Percentiles rank a stretch among this genome's conserved stretches.
Conservation (phyloP, 2,113 vertebrate genomes). For the Melospiza georgiana region DNA sequence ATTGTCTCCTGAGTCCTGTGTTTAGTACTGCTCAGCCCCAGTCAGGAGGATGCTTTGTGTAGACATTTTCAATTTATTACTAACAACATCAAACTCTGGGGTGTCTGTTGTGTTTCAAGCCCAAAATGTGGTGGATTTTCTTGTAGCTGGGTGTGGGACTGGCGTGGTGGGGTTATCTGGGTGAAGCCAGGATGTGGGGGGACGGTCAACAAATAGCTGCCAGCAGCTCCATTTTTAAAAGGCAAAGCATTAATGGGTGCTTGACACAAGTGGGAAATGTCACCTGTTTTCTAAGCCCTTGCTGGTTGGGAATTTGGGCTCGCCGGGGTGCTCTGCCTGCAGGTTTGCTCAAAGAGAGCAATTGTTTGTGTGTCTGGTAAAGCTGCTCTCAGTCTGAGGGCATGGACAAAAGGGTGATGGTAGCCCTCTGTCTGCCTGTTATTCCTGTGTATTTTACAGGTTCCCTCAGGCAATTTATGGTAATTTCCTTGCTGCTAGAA, state of each 20-base stretch:
- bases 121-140: neutral
- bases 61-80: neutral
- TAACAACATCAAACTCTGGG: neutral
- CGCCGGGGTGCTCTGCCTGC: neutral
- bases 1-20: neutral
- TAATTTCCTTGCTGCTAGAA: constrained; percentile 41
- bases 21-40: neutral
- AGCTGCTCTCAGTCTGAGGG: neutral
- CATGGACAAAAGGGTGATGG: neutral
- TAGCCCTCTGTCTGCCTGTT: constrained; percentile 32
- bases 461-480: constrained; percentile 23
- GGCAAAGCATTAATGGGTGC: neutral
- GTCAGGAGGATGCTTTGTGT: neutral
- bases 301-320: neutral
- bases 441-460: constrained; percentile 24
- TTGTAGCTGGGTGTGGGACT: neutral
- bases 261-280: neutral
- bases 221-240: neutral
- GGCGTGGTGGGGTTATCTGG: neutral
- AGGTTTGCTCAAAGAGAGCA: constrained; percentile 8
- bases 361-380: neutral
- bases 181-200: neutral
- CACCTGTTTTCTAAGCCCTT: neutral
- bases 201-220: neutral
- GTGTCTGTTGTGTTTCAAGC: neutral